phyloP scores from a whole-genome alignment of 2,113 vertebrate genomes.

The Dipodomys spectabilis region DNA sequence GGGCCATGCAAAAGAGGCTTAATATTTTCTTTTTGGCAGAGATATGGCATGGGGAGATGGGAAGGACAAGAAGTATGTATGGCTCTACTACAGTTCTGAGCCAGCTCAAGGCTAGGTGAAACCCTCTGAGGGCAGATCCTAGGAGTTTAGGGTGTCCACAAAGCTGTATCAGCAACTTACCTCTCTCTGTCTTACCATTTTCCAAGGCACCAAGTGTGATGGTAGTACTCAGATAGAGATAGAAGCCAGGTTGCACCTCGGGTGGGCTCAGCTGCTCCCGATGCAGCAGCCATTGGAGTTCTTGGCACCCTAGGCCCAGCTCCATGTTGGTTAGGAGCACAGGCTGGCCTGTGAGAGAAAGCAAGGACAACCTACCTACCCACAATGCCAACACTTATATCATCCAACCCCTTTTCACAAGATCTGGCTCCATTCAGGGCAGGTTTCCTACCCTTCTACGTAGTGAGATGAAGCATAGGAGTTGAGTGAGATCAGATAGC shows the following conservation, averaged over 20 bases:
- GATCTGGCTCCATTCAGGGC: background rate
- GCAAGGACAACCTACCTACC: background rate
- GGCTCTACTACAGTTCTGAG: background rate
- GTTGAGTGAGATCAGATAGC: background rate
- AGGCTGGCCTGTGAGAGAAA: constrained; percentile 82
- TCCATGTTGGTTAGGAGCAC: constrained; percentile 88
- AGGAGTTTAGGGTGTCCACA: background rate
- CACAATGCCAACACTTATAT: background rate
- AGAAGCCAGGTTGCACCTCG: constrained; percentile 81
- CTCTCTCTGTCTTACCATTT: constrained; percentile 82
- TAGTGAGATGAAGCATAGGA: background rate
- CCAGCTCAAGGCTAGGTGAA: background rate
- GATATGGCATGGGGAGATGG: background rate
- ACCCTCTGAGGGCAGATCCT: background rate
- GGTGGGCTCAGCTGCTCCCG: constrained; percentile 55
- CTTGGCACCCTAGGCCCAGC: constrained; percentile 59
- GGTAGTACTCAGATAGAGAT: constrained; percentile 87
- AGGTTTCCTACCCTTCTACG: background rate
- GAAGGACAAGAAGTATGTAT: background rate
- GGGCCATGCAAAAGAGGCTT: constrained; percentile 41
- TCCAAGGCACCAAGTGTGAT: constrained; percentile 83
- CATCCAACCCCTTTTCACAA: background rate
- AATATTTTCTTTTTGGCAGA: background rate
- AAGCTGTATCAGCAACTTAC: background rate
- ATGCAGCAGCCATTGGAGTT: constrained; percentile 73